Base-by-base conservation (phyloP, 2,113 vertebrate genomes). In the Brachirus orientalis region DNA sequence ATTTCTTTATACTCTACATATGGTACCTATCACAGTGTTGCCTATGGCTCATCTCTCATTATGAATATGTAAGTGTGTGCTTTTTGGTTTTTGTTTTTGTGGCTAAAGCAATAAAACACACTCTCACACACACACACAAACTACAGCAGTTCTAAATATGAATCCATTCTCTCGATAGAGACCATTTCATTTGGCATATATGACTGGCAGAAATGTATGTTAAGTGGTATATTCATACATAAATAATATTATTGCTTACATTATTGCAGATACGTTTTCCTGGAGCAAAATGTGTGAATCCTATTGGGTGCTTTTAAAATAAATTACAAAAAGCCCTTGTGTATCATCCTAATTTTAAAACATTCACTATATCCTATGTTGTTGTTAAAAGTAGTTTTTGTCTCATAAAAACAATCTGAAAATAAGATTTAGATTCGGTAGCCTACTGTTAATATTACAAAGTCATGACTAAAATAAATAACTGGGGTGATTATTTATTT, bases 11-110 rank as follows among this genome's bases (percentile, higher is more conserved):
- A 45, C 35, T 18, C 44, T 41, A 74, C 47, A 62, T 56, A 35
- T 17, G 44, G 6, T 11, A 28, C 37, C 45, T 33, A 63, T 69
- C 59, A 58, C 33, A 51, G 74, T 22, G 55, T 72, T 72, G 63
- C 63, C 57, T 10, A 2, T 50, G 69, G 75, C 77, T 63, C 38
- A 53, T 72, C 46, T 58, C 52, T 69, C 18, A 61, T 69, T 73
- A 69, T 77, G 61, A 82, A 62, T 75, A 64, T 84, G 33, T 70
- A 62, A 73, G 44, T 70, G 46, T 56, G 10, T 59, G 69, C 48
- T 48, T 14, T 19, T 47, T n/a, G n/a, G n/a, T n/a, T 58, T 68
- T 79, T 74, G 66, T 73, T 72, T 73, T 75, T 43, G 48, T 69
- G 44, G 60, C 40, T 76, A 52, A 58, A 69, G 55, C 54, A 80